Evolutionary conservation across 2,797 vertebrate species (phyloP), one percentile per base, ranked within the genome.

Genomic region (Tinamus major): DNA sequence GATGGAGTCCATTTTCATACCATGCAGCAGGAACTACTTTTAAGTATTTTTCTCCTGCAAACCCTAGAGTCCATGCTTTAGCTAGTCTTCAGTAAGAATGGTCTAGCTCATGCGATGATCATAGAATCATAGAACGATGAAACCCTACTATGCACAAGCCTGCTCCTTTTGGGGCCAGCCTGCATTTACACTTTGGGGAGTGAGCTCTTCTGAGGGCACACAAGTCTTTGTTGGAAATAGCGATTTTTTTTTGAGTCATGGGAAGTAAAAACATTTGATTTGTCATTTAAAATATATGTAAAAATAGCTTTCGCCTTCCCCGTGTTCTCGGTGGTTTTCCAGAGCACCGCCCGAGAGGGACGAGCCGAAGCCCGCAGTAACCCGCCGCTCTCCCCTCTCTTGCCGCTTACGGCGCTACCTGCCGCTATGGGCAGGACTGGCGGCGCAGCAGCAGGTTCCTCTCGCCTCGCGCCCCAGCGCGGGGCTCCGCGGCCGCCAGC

Each of bases 231-330:
- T 24, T 91, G 23, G 10, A 74, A 81, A 53, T 5, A 4, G 1
- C 5, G 27, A 13, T 49, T 49, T 49, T 49, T 27, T 72, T 89
- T 14, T 39, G 74, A 92, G 87, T 95, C 91, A 94, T 3, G 0
- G 51, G 71, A 93, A 90, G 79, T 31, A 41, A 63, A 14, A 42
- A 35, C 44, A 67, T 69, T 84, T 79, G 70, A 79, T 68, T 33
- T 58, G 77, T 88, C 92, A 86, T 48, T 86, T 88, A 35, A 51
- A 79, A 85, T 89, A 27, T 7, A 55, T 31, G 29, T 17, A 31
- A 35, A 92, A 90, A 94, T 42, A 83, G 35, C 51, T 58, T 93
- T 94, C 56, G 92, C 59, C 63, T 88, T 84, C 79, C 61, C 69
- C 59, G 72, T 12, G 79, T 26, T 78, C 79, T 82, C 35, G 19